Base-by-base conservation (phyloP, 2,113 vertebrate species). In the Solea senegalensis region DNA sequence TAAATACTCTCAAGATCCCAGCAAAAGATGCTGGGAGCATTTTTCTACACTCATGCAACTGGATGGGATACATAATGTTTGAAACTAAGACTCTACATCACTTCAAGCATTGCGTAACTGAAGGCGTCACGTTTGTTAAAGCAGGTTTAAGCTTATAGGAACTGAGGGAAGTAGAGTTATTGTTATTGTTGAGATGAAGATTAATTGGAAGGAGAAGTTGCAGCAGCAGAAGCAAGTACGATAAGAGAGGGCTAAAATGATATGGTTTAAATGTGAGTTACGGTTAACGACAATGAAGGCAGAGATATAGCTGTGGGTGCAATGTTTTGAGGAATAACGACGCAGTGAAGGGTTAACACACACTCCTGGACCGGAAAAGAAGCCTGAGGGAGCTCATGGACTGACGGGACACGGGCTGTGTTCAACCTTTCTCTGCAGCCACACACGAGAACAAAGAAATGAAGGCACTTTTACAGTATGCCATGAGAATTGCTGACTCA, bases 1-100 rank as follows among this genome's bases (percentile, higher is more conserved):
- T 96, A 97, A 96, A 97, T 94, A 95, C 92, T 95, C 94, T 93
- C 88, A 91, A 95, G 95, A 95, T 94, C 87, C 84, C 88, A 92
- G 82, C 90, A 79, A 88, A 93, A 92, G 21, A 94, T 90, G 91
- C 90, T 90, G 48, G 69, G 34, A 91, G 86, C 89, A 63, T 85
- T 90, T 88, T 86, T 90, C 82, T 69, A 56, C 76, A 72, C 66
- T 78, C 72, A 64, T 82, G 69, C 72, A 83, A 58, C 77, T 81
- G 77, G 65, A 84, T 89, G 89, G 87, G 65, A 86, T 86, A 63
- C 82, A 72, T 82, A 80, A 83, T 81, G 79, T 56, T 60, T 56
- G 28, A 66, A 52, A 72, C 63, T 61, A 63, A 76, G 65, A 71
- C 62, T 49, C 53, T 54, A 16, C 8, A 53, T 76, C 21, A 68